Base-by-base conservation (phyloP, 2,888 invertebrate species). In the Anthophora plumipes region DNA sequence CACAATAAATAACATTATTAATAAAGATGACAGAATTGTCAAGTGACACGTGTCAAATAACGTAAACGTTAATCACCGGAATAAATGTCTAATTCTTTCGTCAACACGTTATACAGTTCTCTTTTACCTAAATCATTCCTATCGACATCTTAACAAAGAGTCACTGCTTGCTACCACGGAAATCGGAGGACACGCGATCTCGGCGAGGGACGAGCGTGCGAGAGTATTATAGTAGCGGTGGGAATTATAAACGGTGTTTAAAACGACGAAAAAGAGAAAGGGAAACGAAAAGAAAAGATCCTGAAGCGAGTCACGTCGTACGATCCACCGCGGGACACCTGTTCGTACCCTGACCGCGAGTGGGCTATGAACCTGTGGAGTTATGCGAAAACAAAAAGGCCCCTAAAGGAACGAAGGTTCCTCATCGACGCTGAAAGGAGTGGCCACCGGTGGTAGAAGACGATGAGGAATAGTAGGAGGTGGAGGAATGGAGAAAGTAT, bases 351-450 rank as follows among this genome's bases (percentile, higher is more conserved):
- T 69, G 76, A 55, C 71, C 73, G 71, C 69, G 71, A 87, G 69
- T 69, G 66, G 77, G 72, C 57, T 78, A 80, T 78, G 72, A 86
- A 83, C 81, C 52, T 72, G 76, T 61, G 14, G 54, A 82, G 85
- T 84, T 84, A 84, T 84, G 84, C 78, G 78, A 85, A 87, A 84
- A 80, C 59, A 77, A 75, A 87, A 80, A 77, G 43, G 17, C 39
- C 41, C 25, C 14, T n/a, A n/a, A 39, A 48, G 41, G 55, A 72
- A 61, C 61, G 48, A 59, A 55, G 79, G 70, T 67, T 75, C 61
- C 83, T 82, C 79, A 82, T 83, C 83, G 83, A 79, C 79, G 83
- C 83, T 78, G 77, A 84, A 84, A 86, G 83, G 86, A 85, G 81
- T 81, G 84, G 74, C 63, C 80, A 67, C 50, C 50, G 60, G 22